Conservation (phyloP, 2,113 vertebrate species). For the Platysternon megacephalum region DNA sequence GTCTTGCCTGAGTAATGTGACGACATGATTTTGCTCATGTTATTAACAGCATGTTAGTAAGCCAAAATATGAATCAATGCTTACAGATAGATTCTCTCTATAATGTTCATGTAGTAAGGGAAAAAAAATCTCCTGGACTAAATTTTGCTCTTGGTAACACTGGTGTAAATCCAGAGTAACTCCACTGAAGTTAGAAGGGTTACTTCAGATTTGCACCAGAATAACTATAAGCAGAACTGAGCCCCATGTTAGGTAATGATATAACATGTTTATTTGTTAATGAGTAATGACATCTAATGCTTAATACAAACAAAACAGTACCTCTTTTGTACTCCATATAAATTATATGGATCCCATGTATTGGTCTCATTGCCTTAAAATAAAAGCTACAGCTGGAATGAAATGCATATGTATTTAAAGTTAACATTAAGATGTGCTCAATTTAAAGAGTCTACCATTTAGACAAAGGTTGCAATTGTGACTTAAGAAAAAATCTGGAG, state of each 20-base stretch:
- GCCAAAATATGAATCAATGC: constrained; percentile 41
- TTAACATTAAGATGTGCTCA: background rate
- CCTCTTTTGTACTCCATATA: constrained; percentile 27
- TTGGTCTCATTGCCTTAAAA: constrained; percentile 42
- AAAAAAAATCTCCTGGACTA: constrained; percentile 40
- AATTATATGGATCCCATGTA: constrained; percentile 13
- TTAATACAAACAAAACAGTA: constrained; percentile 44
- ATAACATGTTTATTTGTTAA: constrained; percentile 32
- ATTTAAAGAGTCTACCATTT: background rate
- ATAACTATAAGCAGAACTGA: background rate
- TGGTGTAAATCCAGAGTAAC: constrained; percentile 40
- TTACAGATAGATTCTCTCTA: constrained; percentile 26
- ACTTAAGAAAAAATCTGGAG: background rate
- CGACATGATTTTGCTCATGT: constrained; percentile 44
- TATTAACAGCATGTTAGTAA: background rate
- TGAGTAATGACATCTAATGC: constrained; percentile 46
- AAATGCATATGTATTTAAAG: background rate
- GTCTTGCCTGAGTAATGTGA: background rate
- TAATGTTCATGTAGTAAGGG: constrained; percentile 33
- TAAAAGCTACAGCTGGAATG: constrained; percentile 18
- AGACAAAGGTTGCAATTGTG: background rate
- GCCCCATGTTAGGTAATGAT: constrained; percentile 14
- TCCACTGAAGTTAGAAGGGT: constrained; percentile 41
- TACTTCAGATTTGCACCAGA: constrained; percentile 24
- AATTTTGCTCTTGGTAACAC: constrained; percentile 20